phyloP scores from a whole-genome alignment of 2,888 invertebrate species.

The Tenodera sinensis region DNA sequence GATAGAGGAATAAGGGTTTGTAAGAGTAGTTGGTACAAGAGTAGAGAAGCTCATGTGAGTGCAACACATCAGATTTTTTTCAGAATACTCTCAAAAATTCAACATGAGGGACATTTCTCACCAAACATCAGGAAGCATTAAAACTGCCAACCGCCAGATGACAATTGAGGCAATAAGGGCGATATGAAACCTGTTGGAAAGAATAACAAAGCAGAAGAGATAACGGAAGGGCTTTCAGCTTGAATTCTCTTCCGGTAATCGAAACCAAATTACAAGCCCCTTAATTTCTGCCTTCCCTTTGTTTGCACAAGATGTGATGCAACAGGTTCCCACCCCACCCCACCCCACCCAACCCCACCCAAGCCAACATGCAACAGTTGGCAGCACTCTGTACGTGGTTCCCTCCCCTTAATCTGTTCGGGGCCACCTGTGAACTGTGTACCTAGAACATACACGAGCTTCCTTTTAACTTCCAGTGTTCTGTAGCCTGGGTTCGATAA shows the following conservation, averaged over 20 bases:
- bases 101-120: too few species aligned
- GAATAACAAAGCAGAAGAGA: not conserved
- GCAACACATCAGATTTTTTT: too few species aligned
- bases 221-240: not conserved
- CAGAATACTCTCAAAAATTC: too few species aligned
- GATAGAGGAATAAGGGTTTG: too few species aligned
- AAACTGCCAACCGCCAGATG: not conserved
- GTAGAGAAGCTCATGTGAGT: too few species aligned
- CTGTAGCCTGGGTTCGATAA: too few species aligned
- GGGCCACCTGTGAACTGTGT: not conserved
- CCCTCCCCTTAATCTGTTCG: not conserved
- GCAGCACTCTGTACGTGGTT: not conserved
- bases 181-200: not conserved
- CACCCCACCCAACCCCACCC: not conserved
- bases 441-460: not conserved
- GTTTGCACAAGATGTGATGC: not conserved
- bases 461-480: not conserved
- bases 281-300: not conserved
- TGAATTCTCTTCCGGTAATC: not conserved
- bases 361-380: not conserved
- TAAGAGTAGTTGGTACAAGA: too few species aligned
- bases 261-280: not conserved
- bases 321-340: not conserved
- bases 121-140: not conserved
- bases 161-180: too few species aligned